Base-by-base conservation (phyloP, 2,888 invertebrate species). In the Tinea semifulvella region DNA sequence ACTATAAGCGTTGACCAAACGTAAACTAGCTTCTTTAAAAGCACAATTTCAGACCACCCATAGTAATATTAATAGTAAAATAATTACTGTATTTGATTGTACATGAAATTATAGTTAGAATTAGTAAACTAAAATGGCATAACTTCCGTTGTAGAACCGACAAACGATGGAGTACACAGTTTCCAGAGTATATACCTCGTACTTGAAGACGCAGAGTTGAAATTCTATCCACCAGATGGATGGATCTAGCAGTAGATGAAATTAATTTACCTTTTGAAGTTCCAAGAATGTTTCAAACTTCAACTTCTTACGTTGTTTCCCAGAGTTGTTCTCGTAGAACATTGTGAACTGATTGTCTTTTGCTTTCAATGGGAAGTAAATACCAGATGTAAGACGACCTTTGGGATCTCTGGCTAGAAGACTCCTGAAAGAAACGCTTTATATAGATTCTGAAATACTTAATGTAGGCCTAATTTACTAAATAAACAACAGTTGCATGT, bases 321-420 rank as follows among this genome's bases (percentile, higher is more conserved):
- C 85, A 61, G 83, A 86, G 54, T 85, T 83, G 48, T 84, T 84
- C 53, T 90, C 89, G 63, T 90, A 91, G 75, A 94, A 93, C 63
- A 93, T 84, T 36, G 92, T 93, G 61, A 94, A 89, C 56, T 85
- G 80, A 22, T 84, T 71, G 48, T 88, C 88, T 59, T 74, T 79
- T 20, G 59, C 63, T 63, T 88, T 83, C 45, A 94, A 70, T 16
- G 92, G 88, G 67, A 95, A 93, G 72, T 94, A 95, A 56, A 96
- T 84, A 42, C 96, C 95, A 4, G 95, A 92, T 8, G 86, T 83
- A 8, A 95, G 84, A 49, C 88, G 88, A 39, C 94, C 94, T 57
- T 93, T 93, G 38, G 88, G 89, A 61, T 94, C 89, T 46, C 95
- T 85, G 6, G 91, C 88, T 44, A 96, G 74, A 43, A 94, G 82